Evolutionary conservation across 2,888 invertebrate species (phyloP).

Genomic region (Limnephilus auricula): DNA sequence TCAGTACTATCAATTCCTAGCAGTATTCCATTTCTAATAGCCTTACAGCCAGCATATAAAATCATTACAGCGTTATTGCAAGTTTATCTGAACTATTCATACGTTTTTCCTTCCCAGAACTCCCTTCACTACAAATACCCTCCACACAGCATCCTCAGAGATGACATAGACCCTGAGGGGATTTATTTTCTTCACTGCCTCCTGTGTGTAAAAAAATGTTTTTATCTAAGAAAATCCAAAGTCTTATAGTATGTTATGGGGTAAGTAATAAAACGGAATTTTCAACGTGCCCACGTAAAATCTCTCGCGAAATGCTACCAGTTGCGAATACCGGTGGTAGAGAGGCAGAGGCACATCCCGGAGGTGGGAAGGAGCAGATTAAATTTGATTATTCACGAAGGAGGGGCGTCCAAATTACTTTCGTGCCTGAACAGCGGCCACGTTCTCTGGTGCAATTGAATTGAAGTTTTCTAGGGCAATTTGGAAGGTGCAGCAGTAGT

Average conservation of each 20-base stretch:
- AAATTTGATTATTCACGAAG: slow-evolving; percentile 23
- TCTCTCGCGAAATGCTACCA: not conserved
- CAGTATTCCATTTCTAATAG: too few relatives aligned
- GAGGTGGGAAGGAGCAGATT: not conserved
- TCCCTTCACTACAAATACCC: too few relatives aligned
- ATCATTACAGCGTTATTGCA: too few relatives aligned
- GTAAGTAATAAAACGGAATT: not conserved
- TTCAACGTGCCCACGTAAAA: not conserved
- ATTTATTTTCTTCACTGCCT: too few relatives aligned
- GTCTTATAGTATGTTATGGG: not conserved
- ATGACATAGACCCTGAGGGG: too few relatives aligned
- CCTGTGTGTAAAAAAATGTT: too few relatives aligned
- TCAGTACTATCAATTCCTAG: too few relatives aligned
- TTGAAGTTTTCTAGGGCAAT: slow-evolving; percentile 15
- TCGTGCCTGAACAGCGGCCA: not conserved
- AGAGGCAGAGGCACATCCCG: too few relatives aligned
- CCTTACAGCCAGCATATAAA: too few relatives aligned
- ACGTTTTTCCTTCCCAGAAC: too few relatives aligned
- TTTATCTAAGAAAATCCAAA: not conserved
- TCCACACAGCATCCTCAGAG: too few relatives aligned
- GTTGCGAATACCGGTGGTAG: not conserved
- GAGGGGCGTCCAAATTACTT: not conserved
- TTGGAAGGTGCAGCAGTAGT: not conserved
- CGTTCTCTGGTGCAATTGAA: slow-evolving; percentile 7
- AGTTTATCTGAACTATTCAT: too few relatives aligned